Evolutionary conservation across 2,113 vertebrate genomes (phyloP).

Genomic region (Oreochromis tanganicae): DNA sequence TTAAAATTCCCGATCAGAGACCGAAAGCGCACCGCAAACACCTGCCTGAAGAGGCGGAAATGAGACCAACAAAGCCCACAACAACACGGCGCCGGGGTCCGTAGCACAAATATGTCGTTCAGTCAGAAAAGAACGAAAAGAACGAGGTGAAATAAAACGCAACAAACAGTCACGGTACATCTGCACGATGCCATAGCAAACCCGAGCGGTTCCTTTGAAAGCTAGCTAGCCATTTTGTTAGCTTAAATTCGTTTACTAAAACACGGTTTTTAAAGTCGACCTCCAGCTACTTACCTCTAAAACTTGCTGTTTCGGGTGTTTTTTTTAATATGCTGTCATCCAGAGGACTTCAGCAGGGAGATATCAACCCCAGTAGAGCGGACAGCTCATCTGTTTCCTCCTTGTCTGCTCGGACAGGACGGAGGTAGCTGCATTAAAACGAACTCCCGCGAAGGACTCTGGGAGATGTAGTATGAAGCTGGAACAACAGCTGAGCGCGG

Average conservation of each 20-base stretch:
- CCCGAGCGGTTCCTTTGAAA: not conserved
- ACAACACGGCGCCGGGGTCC: accelerated
- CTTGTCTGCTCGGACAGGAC: not conserved
- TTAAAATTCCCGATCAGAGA: not conserved
- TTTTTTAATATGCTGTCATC: not conserved
- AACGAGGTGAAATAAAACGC: not conserved
- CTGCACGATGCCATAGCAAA: not conserved
- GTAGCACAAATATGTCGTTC: not conserved
- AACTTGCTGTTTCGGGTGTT: accelerated
- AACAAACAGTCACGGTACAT: not conserved
- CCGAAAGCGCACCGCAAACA: not conserved
- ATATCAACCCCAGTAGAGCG: not conserved
- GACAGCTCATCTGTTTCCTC: not conserved
- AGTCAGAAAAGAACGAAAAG: not conserved
- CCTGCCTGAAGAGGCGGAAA: not conserved
- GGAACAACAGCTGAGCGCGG: not conserved
- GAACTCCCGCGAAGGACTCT: not conserved
- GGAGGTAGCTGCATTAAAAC: not conserved
- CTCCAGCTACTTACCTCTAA: not conserved
- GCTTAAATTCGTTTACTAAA: not conserved
- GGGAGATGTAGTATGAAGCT: slow-evolving; percentile 8
- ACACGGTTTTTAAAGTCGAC: not conserved
- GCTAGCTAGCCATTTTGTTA: not conserved
- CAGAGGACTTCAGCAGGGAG: not conserved
- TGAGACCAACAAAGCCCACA: not conserved